Evolutionary conservation across 2,113 vertebrate genomes (phyloP), one percentile per base, ranked within the genome.

Genomic region (Hucho hucho): DNA sequence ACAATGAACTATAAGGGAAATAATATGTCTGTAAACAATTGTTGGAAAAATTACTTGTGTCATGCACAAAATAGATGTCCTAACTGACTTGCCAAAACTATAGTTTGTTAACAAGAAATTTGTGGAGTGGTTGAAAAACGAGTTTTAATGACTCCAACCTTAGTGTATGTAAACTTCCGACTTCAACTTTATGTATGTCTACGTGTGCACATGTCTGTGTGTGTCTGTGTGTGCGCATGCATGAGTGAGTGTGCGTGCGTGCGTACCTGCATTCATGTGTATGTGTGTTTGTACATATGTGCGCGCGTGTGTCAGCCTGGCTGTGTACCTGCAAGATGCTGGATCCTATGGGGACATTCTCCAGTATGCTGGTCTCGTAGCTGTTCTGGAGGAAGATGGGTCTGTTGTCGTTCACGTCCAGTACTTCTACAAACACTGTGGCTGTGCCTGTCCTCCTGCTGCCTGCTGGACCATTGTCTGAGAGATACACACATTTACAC

Each of bases 381-480:
- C 95, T 98, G 93, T 96, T 99, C 87, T 98, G 96, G n/a, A 98
- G 93, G 87, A 99, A 99, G 90, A 98, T 97, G 83, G 98, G 98
- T 28, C 94, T 91, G 90, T 99, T 99, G 92, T 99, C 98, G 0
- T 99, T 99, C 75, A 99, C 95, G 0, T 99, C 98, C 87, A 95
- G 92, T 80, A 99, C 91, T 0, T 93, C 95, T 29, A 98, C 85
- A 0, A 94, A 95, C 4, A 99, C 95, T 0, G 95, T 97, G 53
- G 97, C 97, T 0, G 98, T 99, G 12, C 98, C 98, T 0, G 97
- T 99, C 83, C 86, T 95, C 59, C 98, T 86, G 85, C 97, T 95
- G 49, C 96, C 98, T 0, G 96, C 95, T 0, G 98, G 98, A 20
- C 98, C 97, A 0, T 99, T 99, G 90, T 99, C 88, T 92, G 24